Conservation (phyloP, 2,888 invertebrate species). For the Clanis bilineata region DNA sequence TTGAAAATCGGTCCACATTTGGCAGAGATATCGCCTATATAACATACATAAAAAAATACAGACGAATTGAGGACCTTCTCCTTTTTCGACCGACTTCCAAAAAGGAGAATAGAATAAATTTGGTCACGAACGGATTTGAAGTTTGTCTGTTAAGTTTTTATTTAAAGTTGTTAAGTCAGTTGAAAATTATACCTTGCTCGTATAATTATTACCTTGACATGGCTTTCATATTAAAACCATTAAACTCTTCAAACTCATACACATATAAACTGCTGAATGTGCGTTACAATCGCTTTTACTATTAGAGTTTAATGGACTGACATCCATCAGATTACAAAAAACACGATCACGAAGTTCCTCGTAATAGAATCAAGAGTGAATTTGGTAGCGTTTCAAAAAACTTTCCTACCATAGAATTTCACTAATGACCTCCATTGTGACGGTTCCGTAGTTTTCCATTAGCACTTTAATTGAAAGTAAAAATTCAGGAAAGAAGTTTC, state of each 20-base stretch:
- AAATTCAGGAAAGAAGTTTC: constrained; percentile 35
- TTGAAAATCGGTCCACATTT: no score
- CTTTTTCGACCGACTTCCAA: no score
- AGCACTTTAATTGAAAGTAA: constrained; percentile 51
- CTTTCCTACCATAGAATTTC: constrained; percentile 32
- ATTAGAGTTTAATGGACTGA: constrained; percentile 41
- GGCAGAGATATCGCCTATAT: no score
- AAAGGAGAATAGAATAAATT: no score
- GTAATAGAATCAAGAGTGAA: constrained; percentile 60
- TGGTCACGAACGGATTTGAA: no score
- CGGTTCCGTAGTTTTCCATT: constrained; percentile 52
- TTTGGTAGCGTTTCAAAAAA: constrained; percentile 58
- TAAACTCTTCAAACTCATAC: background rate
- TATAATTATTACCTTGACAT: no score
- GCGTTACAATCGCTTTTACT: constrained; percentile 6
- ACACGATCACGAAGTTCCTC: constrained; percentile 44
- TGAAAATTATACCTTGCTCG: no score
- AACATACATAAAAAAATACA: no score
- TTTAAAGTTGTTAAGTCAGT: no score
- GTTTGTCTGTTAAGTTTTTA: no score
- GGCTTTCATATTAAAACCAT: background rate
- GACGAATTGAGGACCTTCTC: no score
- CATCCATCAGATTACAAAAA: constrained; percentile 39
- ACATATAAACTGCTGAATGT: background rate
- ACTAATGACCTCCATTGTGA: constrained; percentile 60